Evolutionary conservation across 2,888 invertebrate species (phyloP).

Genomic region (Gibbula magus): DNA sequence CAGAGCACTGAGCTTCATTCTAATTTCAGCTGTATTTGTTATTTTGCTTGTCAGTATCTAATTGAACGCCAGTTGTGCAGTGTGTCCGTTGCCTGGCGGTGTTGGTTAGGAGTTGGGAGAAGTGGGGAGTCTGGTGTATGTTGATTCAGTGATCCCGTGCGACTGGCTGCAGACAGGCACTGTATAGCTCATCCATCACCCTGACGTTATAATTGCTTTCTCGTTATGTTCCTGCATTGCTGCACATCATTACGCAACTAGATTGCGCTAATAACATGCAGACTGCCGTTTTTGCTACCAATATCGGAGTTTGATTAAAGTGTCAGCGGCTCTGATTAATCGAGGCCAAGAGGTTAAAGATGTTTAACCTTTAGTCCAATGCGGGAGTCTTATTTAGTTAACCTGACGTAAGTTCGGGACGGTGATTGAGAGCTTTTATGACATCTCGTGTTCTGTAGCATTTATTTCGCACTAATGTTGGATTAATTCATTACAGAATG

Average conservation of each 20-base stretch:
- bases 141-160: slow-evolving; percentile 12
- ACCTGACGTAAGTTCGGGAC: background rate
- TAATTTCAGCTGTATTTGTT: slow-evolving; percentile 1
- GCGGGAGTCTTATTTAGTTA: background rate
- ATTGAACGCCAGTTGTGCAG: background rate
- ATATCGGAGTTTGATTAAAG: slow-evolving; percentile 18
- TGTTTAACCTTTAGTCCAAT: background rate
- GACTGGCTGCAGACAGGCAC: background rate
- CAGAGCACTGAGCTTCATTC: background rate
- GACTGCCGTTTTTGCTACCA: background rate
- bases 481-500: slow-evolving; percentile 4
- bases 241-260: slow-evolving; percentile 18
- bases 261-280: slow-evolving; percentile 13
- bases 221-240: slow-evolving; percentile 22
- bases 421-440: background rate
- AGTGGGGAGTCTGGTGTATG: background rate
- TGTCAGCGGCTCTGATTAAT: slow-evolving; percentile 11
- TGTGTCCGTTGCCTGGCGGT: background rate
- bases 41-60: background rate
- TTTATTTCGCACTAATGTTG: background rate
- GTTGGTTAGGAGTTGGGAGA: too few relatives aligned
- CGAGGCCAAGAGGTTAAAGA: background rate
- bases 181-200: background rate
- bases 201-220: slow-evolving; percentile 17
- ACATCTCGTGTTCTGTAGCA: background rate